Percentiles rank a stretch among this genome's conserved stretches.
These are phyloP conservation scores for Stenopsyche tienmushanensis DNA, from an alignment of 1,140 invertebrate species.

Conservation along the genomic window DNA sequence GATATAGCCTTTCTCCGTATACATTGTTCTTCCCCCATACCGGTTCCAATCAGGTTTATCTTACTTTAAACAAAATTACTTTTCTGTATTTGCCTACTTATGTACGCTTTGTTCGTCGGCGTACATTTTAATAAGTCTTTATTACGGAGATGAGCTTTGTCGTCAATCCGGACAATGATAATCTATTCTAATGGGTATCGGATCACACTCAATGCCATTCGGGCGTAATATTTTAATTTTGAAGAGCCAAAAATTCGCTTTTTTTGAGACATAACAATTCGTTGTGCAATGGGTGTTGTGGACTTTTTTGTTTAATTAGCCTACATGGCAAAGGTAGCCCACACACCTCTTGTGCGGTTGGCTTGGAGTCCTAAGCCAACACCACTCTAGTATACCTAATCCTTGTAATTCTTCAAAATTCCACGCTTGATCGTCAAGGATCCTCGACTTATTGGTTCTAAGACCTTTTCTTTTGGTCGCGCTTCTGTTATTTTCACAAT, in stretches of 20 bases:
- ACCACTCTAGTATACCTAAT: constrained; percentile 32
- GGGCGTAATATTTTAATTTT: too few species aligned
- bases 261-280: too few species aligned
- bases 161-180: too few species aligned
- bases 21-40: constrained; percentile 5
- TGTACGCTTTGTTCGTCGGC: too few species aligned
- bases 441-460: constrained; percentile 28
- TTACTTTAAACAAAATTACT: constrained; percentile 32
- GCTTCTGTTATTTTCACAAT: constrained; percentile 31
- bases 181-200: too few species aligned
- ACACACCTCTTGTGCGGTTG: constrained; percentile 18
- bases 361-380: constrained; percentile 35
- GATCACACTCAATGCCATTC: too few species aligned
- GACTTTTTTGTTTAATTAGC: too few species aligned
- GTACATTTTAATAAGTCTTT: background rate
- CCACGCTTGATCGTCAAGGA: constrained; percentile 30
- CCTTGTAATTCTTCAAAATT: constrained; percentile 42
- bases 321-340: constrained; percentile 1
- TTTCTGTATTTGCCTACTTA: constrained; percentile 21
- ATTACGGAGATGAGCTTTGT: too few species aligned
- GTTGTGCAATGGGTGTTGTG: too few species aligned
- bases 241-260: too few species aligned
- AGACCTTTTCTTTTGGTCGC: constrained; percentile 19
- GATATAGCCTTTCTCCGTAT: constrained; percentile 16
- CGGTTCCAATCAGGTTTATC: constrained; percentile 30